Evolutionary conservation across 2,113 vertebrate genomes (phyloP), one percentile per base, ranked within the genome.

Genomic region (Bostrychus sinensis): DNA sequence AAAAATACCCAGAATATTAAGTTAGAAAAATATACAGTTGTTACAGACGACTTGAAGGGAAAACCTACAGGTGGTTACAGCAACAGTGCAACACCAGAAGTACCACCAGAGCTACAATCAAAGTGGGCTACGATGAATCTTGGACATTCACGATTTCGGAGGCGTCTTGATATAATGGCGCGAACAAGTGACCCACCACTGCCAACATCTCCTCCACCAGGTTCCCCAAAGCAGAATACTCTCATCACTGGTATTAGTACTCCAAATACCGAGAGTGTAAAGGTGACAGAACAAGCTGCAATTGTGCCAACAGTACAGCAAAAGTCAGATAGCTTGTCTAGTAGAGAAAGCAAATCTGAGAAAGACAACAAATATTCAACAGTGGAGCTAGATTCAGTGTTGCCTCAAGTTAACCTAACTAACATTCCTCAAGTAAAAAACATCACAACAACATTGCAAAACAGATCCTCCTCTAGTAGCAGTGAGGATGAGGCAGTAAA

Each of bases 81-180:
- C 1, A 32, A 41, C 11, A 57, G 1, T 30, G 30, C 36, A 72
- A 56, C 54, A 42, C 39, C 55, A 42, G 57, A 71, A 2, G 65
- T 80, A 46, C 80, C 53, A 25, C 26, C 75, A 73, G 85, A 88
- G 32, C 81, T 86, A 28, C 56, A 86, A 51, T 81, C 71, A 30
- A 57, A 30, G 3, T 89, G 87, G 89, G 78, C 81, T 6, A 66
- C 38, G 1, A 86, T 87, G 81, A 80, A 72, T 64, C 78, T 90
- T 13, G 75, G 86, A 1, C 1, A 67, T 4, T 90, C 89, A 10
- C 87, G 74, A 51, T 87, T 85, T 42, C 77, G 84, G 62, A 83
- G 84, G 54, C 81, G 19, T 37, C 77, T 84, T 26, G 73, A 86
- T 66, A 84, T 85, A 17, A 58, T 65, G 45, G 56, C 75, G 0